phyloP scores from a whole-genome alignment of 1,140 invertebrate species.

The Solen grandis region DNA sequence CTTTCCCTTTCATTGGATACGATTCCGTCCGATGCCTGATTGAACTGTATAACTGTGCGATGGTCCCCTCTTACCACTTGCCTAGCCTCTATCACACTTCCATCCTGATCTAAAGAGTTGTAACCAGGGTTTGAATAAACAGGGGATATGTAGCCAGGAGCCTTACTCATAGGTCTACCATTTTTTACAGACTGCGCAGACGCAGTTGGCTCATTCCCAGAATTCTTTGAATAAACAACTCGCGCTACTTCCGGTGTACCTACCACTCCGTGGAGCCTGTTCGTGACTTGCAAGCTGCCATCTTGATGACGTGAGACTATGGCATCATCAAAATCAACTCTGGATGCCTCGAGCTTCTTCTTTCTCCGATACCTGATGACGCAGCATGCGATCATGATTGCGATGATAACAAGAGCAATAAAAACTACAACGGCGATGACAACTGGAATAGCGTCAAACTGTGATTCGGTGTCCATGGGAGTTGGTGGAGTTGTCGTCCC shows the following conservation, averaged over 20 bases:
- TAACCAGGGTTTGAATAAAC: no score
- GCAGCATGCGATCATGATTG: background rate
- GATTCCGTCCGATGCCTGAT: no score
- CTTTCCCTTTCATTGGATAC: no score
- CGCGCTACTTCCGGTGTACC: constrained; percentile 27
- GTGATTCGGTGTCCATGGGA: background rate
- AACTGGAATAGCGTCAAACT: background rate
- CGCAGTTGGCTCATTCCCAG: no score
- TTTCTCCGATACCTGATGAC: background rate
- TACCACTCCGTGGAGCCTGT: constrained; percentile 29
- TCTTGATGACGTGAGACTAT: constrained; percentile 1
- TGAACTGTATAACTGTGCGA: no score
- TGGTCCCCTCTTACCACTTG: no score
- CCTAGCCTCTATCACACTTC: no score
- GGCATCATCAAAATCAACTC: constrained; percentile 8
- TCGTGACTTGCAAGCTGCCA: constrained; percentile 18
- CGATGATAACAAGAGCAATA: background rate
- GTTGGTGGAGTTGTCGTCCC: background rate
- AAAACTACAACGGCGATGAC: background rate
- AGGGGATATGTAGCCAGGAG: no score
- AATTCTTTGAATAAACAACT: background rate
- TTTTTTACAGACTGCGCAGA: no score
- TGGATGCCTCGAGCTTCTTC: background rate
- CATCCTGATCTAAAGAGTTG: no score
- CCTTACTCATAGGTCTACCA: no score